phyloP scores from a whole-genome alignment of 2,113 vertebrate species.

The Tyrannus savana region DNA sequence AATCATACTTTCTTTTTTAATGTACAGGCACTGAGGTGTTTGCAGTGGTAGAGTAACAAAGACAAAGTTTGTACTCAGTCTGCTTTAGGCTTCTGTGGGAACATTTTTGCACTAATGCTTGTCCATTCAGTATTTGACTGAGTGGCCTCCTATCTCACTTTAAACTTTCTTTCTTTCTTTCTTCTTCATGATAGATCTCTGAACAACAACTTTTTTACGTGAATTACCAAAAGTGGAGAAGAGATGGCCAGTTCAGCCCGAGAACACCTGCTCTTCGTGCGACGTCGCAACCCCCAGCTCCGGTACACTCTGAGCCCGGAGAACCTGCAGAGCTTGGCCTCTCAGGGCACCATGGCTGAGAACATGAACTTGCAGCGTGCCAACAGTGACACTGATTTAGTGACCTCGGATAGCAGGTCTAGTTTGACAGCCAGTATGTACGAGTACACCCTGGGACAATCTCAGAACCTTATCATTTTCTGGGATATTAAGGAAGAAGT shows the following conservation, averaged over 20 bases:
- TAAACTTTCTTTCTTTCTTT: not conserved
- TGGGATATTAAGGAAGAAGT: constrained; percentile 99
- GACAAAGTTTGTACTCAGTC: not conserved
- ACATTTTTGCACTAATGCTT: not conserved
- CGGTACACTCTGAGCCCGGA: constrained; percentile 94
- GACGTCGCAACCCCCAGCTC: constrained; percentile 90
- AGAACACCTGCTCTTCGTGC: constrained; percentile 88
- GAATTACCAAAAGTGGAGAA: not conserved
- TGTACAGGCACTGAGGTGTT: not conserved
- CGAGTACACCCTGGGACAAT: constrained; percentile 89
- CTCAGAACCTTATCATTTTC: constrained; percentile 95
- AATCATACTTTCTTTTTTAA: not conserved
- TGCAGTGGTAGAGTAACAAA: not conserved
- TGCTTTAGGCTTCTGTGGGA: not conserved
- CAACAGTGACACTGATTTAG: constrained; percentile 96
- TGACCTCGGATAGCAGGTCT: constrained; percentile 94
- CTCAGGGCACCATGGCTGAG: constrained; percentile 78
- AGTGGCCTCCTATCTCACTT: not conserved
- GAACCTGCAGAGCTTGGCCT: constrained; percentile 90
- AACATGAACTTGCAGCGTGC: constrained; percentile 87
- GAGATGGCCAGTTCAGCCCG: constrained; percentile 86
- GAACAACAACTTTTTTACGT: constrained; percentile 44
- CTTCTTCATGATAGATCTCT: constrained; percentile 41
- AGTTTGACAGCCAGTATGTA: constrained; percentile 94
- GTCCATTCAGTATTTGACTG: not conserved